Base-by-base conservation (phyloP, 2,113 vertebrate genomes). In the Solea senegalensis region DNA sequence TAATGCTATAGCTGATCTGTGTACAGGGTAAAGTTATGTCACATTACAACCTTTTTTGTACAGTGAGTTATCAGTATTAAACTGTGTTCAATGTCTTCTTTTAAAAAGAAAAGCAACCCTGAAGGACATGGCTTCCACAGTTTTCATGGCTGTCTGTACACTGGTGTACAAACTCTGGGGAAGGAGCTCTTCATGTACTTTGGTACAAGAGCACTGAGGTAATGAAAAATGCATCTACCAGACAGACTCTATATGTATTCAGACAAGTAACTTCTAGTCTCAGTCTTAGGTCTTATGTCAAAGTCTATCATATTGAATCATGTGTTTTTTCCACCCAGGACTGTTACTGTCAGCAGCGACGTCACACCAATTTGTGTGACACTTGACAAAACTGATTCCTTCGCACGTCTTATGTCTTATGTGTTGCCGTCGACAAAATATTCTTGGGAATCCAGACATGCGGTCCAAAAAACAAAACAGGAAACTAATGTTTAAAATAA, bases 141-240 rank as follows among this genome's bases (percentile, higher is more conserved):
- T 76, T 69, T 95, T 14, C 2, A 63, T 12, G 95, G 95, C 4
- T 84, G 66, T 65, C 58, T 82, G 51, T 99, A 92, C 90, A 89
- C 76, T 10, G 95, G 95, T 0, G 95, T 95, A 44, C 92, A 96
- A 55, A 96, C 96, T 2, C 69, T 98, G 76, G 98, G 98, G 49
- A 99, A 98, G 69, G 97, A 99, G 65, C 95, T 98, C 52, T 98
- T 98, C 82, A 67, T 98, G 88, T 96, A 94, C 86, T 99, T 97
- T 78, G 96, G 95, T 57, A 39, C 80, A 10, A 95, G 85, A 81
- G 93, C 96, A 63, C 85, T 99, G 61, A 93, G 96, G 98, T 98
- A 93, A 93, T 2, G 27, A 48, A 48, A 48, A 48, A 14, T 48
- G 45, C 45, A 13, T 48, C 14, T 48, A 14, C 14, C 10, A 48